Evolutionary conservation across 37 sponge, comb jelly and placozoan genomes (phyloP), one percentile per base, ranked within the genome.

Genomic region (Axinella damicornis): DNA sequence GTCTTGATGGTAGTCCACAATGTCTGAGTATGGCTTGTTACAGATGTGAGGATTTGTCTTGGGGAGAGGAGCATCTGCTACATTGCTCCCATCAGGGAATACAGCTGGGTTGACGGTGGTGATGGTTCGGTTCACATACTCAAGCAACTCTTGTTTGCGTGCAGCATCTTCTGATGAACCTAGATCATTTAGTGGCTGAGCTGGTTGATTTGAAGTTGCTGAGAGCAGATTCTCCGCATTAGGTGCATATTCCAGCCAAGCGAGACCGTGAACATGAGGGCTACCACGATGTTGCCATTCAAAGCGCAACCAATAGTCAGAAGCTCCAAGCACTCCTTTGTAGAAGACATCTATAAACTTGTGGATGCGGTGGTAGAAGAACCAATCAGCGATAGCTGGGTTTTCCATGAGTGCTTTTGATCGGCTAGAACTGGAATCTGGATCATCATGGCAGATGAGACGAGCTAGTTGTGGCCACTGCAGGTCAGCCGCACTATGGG

Each of bases 211-310:
- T 35, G 33, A 31, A 55, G n/a, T n/a, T n/a, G n/a, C n/a, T n/a
- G n/a, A n/a, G n/a, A n/a, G n/a, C n/a, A n/a, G n/a, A n/a, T 35
- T 35, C 60, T 76, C 78, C 28, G 69, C 83, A 69, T 83, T 41
- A 28, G 89, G 89, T 41, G 89, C 79, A 78, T 72, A 69, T 19
- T 12, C 41, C 5, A 90, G 37, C 81, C 91, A 90, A 2, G 81
- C 85, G 18, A 90, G 57, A 0, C 86, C 91, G 57, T 90, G 91
- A 4, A 88, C 73, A n/a, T 82, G 72, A 74, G 89, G 83, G 69
- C 89, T 88, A 22, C 89, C 83, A 22, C 78, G 57, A 53, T 91
- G 87, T 36, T 85, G 91, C 76, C 76, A 91, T 60, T 85, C 87
- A 80, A 91, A 86, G 0, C 85, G 32, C 9, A 83, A 21, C 82